A percentile compares a stretch with the other conserved stretches of the same genome.
phyloP scores from a whole-genome alignment of 1,140 invertebrate species.

The Polypedilum vanderplanki region DNA sequence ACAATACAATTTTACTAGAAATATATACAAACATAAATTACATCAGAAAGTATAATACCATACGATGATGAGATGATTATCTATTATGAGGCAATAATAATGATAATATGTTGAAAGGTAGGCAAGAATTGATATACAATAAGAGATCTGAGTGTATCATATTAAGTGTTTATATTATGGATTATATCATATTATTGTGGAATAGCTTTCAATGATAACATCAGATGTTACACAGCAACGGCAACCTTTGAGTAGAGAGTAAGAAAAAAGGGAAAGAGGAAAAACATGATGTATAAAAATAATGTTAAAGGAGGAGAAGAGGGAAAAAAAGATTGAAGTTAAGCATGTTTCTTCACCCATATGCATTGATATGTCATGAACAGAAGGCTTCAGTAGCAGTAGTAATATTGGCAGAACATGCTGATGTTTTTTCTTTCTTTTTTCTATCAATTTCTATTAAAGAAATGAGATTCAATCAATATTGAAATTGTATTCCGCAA shows the following conservation, averaged over 20 bases:
- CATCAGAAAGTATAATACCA: neutral
- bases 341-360: neutral
- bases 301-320: too few relatives aligned
- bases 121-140: neutral
- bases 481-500: neutral
- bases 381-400: neutral
- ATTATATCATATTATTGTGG: conserved; percentile 1
- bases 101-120: neutral
- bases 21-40: neutral
- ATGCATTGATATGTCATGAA: conserved; percentile 3
- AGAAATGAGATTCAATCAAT: neutral
- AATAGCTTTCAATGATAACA: neutral
- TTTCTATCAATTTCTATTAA: neutral
- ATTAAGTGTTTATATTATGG: conserved; percentile 19
- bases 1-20: neutral
- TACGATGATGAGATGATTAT: conserved; percentile 2
- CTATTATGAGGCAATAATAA: conserved; percentile 19
- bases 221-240: too few relatives aligned
- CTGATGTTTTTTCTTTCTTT: neutral
- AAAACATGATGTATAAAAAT: too few relatives aligned
- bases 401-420: conserved; percentile 17
- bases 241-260: too few relatives aligned
- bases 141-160: neutral
- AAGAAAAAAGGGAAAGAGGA: too few relatives aligned
- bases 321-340: too few relatives aligned